Conservation (phyloP, 2,888 invertebrate species). For the Tiliacea citrago region DNA sequence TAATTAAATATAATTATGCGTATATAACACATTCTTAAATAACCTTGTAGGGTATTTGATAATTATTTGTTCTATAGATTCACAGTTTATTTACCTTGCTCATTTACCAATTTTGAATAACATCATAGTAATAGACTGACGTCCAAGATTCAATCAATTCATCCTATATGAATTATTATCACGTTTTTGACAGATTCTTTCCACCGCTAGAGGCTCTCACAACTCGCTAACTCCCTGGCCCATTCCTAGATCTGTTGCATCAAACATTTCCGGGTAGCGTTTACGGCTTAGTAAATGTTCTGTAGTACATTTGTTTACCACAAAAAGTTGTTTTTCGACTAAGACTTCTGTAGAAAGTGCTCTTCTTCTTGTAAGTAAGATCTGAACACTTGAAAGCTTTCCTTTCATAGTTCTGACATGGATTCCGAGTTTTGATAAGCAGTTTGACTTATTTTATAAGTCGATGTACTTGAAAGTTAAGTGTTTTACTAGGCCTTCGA, state of each 20-base stretch:
- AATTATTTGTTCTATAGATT: too few relatives aligned
- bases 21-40: too few relatives aligned
- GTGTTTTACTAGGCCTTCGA: neutral
- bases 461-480: neutral
- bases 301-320: conserved; percentile 65
- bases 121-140: too few relatives aligned
- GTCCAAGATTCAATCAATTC: too few relatives aligned
- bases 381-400: conserved; percentile 23
- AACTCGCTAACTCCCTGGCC: conserved; percentile 43
- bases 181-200: too few relatives aligned
- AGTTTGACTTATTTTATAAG: conserved; percentile 24
- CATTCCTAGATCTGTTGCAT: conserved; percentile 64
- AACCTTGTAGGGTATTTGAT: too few relatives aligned
- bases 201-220: fast-evolving
- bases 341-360: conserved; percentile 32
- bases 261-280: conserved; percentile 66
- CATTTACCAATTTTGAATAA: too few relatives aligned
- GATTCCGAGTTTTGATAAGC: conserved; percentile 20
- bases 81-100: too few relatives aligned
- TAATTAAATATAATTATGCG: too few relatives aligned
- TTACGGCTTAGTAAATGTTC: conserved; percentile 67
- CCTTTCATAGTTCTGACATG: conserved; percentile 29
- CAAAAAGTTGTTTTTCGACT: conserved; percentile 51
- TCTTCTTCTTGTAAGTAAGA: conserved; percentile 37
- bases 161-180: too few relatives aligned